phyloP scores from a whole-genome alignment of 2,113 vertebrate genomes.

The Eupsittula cactorum region DNA sequence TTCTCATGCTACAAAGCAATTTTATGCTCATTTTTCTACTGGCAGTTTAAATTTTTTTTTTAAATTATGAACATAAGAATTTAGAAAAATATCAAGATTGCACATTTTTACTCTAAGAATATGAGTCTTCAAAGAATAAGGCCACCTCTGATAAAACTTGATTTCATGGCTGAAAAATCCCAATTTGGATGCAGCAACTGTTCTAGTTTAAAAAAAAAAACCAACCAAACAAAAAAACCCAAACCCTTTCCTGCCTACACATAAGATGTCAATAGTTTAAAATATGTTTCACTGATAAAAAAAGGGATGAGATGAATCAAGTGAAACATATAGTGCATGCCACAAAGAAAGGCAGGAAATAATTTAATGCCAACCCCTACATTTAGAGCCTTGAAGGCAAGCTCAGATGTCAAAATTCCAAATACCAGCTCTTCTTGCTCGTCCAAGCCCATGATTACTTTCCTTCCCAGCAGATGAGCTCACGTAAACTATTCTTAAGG shows the following conservation, averaged over 20 bases:
- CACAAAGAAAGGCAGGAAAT: not conserved
- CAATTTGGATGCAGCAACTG: not conserved
- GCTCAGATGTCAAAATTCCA: not conserved
- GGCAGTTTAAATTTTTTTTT: not conserved
- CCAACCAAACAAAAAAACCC: rapidly evolving
- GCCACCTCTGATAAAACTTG: not conserved
- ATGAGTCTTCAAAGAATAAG: not conserved
- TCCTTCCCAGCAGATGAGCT: not conserved
- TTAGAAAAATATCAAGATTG: not conserved
- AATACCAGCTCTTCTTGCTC: not conserved
- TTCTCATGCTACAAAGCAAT: not conserved
- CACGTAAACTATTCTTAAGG: not conserved
- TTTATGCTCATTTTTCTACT: not conserved
- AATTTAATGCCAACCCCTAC: not conserved
- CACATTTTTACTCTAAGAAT: not conserved
- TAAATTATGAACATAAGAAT: not conserved
- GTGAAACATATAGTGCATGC: not conserved
- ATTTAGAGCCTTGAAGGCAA: not conserved
- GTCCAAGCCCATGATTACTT: not conserved
- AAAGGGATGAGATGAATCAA: not conserved
- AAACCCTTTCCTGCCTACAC: not conserved
- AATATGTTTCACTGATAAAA: not conserved
- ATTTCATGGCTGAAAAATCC: not conserved
- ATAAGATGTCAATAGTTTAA: not conserved
- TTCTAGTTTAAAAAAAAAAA: not conserved